A percentile compares a stretch with the other conserved stretches of the same genome.
Conservation (phyloP, 2,113 vertebrate species). For the Cacatua alba region DNA sequence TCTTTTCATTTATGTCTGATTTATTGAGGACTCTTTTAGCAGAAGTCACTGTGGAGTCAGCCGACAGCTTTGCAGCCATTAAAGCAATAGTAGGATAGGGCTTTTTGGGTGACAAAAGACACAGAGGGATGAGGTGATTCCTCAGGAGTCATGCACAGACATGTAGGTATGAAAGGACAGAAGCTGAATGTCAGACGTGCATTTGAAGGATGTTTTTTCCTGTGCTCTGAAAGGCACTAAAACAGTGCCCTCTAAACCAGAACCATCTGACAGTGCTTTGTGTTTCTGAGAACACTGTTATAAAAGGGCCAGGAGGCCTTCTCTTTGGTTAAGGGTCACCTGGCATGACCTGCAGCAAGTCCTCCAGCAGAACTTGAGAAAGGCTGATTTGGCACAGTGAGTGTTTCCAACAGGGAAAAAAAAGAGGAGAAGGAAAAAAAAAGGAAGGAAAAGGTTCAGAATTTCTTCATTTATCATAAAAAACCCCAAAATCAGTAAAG, state of each 20-base stretch:
- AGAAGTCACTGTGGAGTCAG: accelerated
- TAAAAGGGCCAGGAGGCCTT: not conserved
- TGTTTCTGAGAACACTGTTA: not conserved
- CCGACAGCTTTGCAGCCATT: not conserved
- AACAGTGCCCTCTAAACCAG: not conserved
- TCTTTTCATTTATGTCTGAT: not conserved
- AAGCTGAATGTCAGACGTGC: not conserved
- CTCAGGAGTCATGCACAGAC: not conserved
- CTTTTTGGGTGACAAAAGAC: not conserved
- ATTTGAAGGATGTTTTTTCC: not conserved
- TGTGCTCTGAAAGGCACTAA: not conserved
- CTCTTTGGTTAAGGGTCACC: not conserved
- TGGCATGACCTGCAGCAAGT: not conserved
- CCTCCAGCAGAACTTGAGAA: not conserved
- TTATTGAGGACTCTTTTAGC: not conserved
- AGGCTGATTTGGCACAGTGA: not conserved
- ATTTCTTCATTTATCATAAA: not conserved
- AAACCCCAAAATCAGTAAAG: not conserved
- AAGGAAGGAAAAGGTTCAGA: not conserved
- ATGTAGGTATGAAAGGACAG: accelerated
- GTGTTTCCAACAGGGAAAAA: not conserved
- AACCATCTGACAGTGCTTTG: not conserved
- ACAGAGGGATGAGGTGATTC: not conserved
- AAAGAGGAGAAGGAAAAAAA: no score
- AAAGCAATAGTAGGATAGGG: not conserved